Evolutionary conservation across 1,140 invertebrate species (phyloP), one percentile per base, ranked within the genome.

Genomic region (Xylocopa sonorina): DNA sequence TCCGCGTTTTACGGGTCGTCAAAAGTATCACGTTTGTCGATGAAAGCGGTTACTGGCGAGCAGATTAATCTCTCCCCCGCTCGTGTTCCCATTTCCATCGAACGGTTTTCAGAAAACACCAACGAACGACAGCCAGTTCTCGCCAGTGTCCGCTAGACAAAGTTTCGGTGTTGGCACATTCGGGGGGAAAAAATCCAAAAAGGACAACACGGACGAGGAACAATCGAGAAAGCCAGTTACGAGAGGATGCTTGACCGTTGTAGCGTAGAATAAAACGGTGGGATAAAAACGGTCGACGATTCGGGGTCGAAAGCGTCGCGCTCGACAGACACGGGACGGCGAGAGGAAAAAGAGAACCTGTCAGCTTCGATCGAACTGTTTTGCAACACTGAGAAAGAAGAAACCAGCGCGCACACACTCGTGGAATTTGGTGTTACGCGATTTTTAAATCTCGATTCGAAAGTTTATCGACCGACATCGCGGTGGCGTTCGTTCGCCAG

Each of bases 391-490:
- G 41, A 48, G 43, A 53, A 60, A 18, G 16, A 38, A 14, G 68
- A 4, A 21, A 18, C 9, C n/a, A n/a, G n/a, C n/a, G n/a, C n/a
- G 34, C 18, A 38, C 21, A 14, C 7, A 12, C n/a, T 38, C 7
- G 0, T 12, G 0, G 69, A 27, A 41, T 14, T 7, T 29, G 51
- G 29, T 14, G 21, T 1, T 48, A 46, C 29, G 48, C n/a, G 38
- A 57, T 48, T 77, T 43, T 58, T 48, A 10, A 38, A 57, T 38
- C n/a, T n/a, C 63, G 51, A 12, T 24, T 12, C 29, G 16, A 68
- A 58, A 41, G 62, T 67, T 77, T 68, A 48, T 76, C 63, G 63
- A 38, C 29, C 27, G 74, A 68, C 38, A 68, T 51, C 16, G 24
- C 24, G 34, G 51, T 46, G 51, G 29, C 29, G 21, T 34, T 29